Conservation (phyloP, 1,140 invertebrate species). For the Portunus trituberculatus region DNA sequence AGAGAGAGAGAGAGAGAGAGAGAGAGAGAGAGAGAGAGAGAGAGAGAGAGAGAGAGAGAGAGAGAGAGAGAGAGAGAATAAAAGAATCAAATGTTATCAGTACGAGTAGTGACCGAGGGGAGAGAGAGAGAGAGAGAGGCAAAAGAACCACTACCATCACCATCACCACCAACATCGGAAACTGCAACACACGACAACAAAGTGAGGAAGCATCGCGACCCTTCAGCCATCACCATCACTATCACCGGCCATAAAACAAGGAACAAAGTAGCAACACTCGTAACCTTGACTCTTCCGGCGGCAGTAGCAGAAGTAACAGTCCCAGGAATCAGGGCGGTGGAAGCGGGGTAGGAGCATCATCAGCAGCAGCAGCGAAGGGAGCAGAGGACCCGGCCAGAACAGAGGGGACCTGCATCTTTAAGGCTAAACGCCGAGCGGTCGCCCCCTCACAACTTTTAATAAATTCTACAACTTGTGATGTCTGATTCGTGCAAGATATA, state of each 20-base stretch:
- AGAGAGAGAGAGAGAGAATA: neutral
- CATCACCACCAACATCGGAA: no score
- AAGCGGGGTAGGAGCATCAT: neutral
- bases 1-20: neutral
- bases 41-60: slow-evolving; percentile 29
- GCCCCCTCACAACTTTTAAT: slow-evolving; percentile 60
- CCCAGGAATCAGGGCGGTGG: neutral
- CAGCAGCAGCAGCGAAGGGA: neutral
- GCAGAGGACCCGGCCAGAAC: neutral
- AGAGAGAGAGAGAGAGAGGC: neutral
- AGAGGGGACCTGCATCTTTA: slow-evolving; percentile 60
- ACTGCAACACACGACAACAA: neutral
- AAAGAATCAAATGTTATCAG: neutral
- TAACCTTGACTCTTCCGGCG: neutral
- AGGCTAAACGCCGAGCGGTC: slow-evolving; percentile 54
- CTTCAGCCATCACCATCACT: no score
- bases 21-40: slow-evolving; percentile 29
- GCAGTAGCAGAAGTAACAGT: neutral
- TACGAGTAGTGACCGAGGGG: neutral
- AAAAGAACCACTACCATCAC: no score
- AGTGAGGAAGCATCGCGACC: neutral
- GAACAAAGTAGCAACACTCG: no score
- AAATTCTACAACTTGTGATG: slow-evolving; percentile 54
- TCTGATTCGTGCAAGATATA: slow-evolving; percentile 64
- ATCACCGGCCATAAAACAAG: no score